These are phyloP conservation scores for Oncorhynchus masou DNA, from an alignment of 2,113 vertebrate species.

Conservation along the genomic window DNA sequence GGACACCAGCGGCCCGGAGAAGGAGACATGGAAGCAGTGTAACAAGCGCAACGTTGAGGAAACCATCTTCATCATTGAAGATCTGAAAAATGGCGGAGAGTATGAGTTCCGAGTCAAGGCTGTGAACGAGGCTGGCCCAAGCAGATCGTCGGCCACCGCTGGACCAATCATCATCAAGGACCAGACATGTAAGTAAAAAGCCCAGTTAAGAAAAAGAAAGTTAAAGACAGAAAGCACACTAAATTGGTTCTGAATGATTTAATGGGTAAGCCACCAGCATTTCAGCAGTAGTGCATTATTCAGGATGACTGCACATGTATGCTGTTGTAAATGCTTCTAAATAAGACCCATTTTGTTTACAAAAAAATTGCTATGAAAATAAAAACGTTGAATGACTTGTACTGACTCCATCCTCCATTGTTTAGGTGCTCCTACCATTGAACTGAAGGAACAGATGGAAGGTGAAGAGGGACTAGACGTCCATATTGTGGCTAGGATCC, in stretches of 20 bases:
- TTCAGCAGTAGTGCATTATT: no score
- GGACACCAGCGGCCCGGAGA: slow-evolving; percentile 91
- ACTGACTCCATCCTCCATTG: slow-evolving; percentile 6
- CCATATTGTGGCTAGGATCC: slow-evolving; percentile 88
- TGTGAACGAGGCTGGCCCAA: slow-evolving; percentile 91
- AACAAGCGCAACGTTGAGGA: slow-evolving; percentile 89
- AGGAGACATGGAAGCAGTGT: slow-evolving; percentile 96
- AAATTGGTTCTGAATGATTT: no score
- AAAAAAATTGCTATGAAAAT: no score
- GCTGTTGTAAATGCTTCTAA: not conserved
- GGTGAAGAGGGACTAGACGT: slow-evolving; percentile 90
- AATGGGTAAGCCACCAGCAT: not conserved
- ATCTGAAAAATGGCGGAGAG: slow-evolving; percentile 87
- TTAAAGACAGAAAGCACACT: no score
- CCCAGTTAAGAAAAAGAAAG: no score
- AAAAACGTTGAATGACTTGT: not conserved
- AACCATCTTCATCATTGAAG: slow-evolving; percentile 84
- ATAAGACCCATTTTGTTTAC: no score
- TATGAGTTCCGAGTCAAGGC: slow-evolving; percentile 98
- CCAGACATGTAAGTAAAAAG: slow-evolving; percentile 88
- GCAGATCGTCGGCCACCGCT: slow-evolving; percentile 88
- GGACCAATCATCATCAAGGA: slow-evolving; percentile 93
- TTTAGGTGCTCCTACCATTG: slow-evolving; percentile 89
- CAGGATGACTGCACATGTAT: no score
- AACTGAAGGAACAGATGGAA: slow-evolving; percentile 89